Base-by-base conservation (phyloP, 2,797 vertebrate genomes). In the Acanthis flammea region DNA sequence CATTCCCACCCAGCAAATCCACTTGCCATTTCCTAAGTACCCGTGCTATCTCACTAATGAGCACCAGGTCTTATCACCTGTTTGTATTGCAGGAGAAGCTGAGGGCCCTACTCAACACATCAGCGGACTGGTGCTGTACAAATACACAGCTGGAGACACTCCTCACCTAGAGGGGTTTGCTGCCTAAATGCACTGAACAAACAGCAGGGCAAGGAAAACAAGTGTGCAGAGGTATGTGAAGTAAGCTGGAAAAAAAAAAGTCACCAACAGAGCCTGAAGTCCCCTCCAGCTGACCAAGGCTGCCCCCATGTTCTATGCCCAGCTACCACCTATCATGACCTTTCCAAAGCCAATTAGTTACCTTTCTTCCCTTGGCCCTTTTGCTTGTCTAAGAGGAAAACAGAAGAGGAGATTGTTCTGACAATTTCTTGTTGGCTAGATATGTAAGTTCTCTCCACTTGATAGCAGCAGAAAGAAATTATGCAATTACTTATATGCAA, bases 1-100 rank as follows among this genome's bases (percentile, higher is more conserved):
- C 30, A 12, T 45, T 95, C 80, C 83, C 88, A 93, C 80, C 53
- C 84, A 89, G 74, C 53, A 95, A 95, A 89, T 2, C 76, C 71
- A 73, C 51, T 60, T 35, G 60, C 90, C 47, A 44, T 70, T 90
- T 87, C 88, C 83, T 72, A 70, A 81, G 71, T 35, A n/a, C 37
- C 47, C 48, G 0, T 5, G 62, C 45, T 92, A 91, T 92, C 89
- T 85, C 68, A 27, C 68, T 74, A 80, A 89, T 4, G 45, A 90
- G 75, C 82, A 77, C 74, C 51, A 41, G 2, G 2, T 8, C 92
- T 97, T 95, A 95, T 91, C 92, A 35, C 12, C 71, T 53, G 6
- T 92, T 94, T 96, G 89, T 12, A 83, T 2, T 91, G 58, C 85
- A 63, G 6, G n/a, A 76, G 85, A 71, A 77, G 75, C 81, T 35